Percentiles rank a stretch among this genome's conserved stretches.
Evolutionary conservation across 1,140 invertebrate genomes (phyloP).

Genomic region (Tribolium madens): DNA sequence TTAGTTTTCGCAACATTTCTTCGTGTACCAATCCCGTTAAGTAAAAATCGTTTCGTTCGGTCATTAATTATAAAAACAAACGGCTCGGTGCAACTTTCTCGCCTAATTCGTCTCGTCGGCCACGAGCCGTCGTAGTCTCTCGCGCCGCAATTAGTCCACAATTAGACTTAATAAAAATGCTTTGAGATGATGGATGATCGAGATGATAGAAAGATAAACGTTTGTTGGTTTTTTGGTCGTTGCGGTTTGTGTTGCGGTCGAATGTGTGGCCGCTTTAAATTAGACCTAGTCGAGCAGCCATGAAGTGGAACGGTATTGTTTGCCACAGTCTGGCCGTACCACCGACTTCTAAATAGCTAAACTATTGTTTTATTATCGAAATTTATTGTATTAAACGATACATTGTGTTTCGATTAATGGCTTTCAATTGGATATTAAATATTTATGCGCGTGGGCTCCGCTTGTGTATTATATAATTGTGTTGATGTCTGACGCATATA

Average conservation of each 20-base stretch:
- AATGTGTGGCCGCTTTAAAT: conserved; percentile 37
- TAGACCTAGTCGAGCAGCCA: conserved; percentile 28
- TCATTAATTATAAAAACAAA: not conserved
- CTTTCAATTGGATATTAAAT: conserved; percentile 44
- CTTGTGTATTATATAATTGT: conserved; percentile 46
- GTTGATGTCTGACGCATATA: conserved; percentile 45
- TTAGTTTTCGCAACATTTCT: not conserved
- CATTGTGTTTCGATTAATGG: conserved; percentile 43
- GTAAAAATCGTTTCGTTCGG: not conserved
- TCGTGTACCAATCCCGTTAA: not conserved
- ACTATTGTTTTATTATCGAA: conserved; percentile 47
- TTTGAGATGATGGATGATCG: conserved; percentile 11
- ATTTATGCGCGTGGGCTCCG: conserved; percentile 43
- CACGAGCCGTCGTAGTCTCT: not conserved
- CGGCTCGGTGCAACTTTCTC: not conserved
- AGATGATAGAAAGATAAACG: conserved; percentile 25
- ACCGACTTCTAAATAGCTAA: conserved; percentile 35
- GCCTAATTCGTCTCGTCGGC: not conserved
- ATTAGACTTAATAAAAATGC: conserved; percentile 19
- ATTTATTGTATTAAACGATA: conserved; percentile 46
- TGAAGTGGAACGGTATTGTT: conserved; percentile 43
- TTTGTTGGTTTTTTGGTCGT: conserved; percentile 17
- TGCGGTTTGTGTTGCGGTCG: conserved; percentile 15
- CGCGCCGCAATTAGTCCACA: conserved; percentile 18
- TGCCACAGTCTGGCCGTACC: conserved; percentile 2